Conservation (phyloP, 2,888 invertebrate species). For the Keiferia lycopersicella region DNA sequence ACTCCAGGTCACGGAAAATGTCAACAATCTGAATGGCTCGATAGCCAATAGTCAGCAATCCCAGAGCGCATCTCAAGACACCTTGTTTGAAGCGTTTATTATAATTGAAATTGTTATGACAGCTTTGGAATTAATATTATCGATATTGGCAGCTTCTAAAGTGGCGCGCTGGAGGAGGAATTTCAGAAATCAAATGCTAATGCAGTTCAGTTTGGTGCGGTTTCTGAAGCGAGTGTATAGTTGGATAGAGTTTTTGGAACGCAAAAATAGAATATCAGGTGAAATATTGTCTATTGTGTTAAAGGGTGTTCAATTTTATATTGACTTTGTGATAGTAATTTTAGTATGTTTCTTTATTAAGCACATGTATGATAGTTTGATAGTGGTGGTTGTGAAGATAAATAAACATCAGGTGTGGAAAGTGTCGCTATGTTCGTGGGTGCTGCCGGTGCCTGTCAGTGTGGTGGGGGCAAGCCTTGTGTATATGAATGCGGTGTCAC, state of each 20-base stretch:
- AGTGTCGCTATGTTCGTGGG: conserved; percentile 60
- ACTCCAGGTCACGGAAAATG: conserved; percentile 31
- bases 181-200: conserved; percentile 73
- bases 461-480: conserved; percentile 47
- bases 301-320: conserved; percentile 55
- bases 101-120: conserved; percentile 67
- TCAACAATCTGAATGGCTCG: conserved; percentile 28
- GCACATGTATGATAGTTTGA: conserved; percentile 70
- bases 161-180: conserved; percentile 67
- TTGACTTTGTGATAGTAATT: conserved; percentile 66
- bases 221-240: conserved; percentile 62
- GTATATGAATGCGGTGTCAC: conserved; percentile 39
- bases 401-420: conserved; percentile 57
- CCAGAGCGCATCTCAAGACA: conserved; percentile 33
- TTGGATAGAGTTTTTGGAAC: conserved; percentile 50
- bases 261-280: conserved; percentile 32
- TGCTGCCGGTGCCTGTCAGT: conserved; percentile 59
- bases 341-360: conserved; percentile 69
- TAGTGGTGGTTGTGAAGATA: conserved; percentile 65
- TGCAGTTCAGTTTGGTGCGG: conserved; percentile 66
- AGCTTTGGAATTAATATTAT: conserved; percentile 59
- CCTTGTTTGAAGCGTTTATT: conserved; percentile 56
- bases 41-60: conserved; percentile 32
- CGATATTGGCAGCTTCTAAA: conserved; percentile 59
- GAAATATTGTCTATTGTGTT: conserved; percentile 38